These are phyloP conservation scores for Hiodon alosoides DNA, from an alignment of 2,113 vertebrate species.

Conservation along the genomic window DNA sequence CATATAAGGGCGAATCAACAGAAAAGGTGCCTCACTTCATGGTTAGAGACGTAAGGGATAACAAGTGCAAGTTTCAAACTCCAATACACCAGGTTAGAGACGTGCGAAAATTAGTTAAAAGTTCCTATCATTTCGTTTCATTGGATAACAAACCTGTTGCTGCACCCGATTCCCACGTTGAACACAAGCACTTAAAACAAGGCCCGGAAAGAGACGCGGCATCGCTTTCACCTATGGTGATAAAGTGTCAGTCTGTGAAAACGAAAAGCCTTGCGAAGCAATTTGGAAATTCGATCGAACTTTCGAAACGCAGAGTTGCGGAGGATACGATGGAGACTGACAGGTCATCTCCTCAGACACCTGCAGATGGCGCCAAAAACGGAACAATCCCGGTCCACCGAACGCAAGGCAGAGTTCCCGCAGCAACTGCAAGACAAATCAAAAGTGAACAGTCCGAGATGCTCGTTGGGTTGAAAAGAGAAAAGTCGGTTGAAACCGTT, in stretches of 20 bases:
- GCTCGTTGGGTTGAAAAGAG: conserved; percentile 65
- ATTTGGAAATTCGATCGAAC: conserved; percentile 22
- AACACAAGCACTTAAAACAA: conserved; percentile 58
- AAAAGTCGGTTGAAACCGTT: conserved; percentile 47
- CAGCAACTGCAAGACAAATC: conserved; percentile 60
- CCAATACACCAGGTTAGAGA: conserved; percentile 91
- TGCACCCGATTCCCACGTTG: conserved; percentile 55
- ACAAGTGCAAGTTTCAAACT: conserved; percentile 72
- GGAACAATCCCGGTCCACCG: conserved; percentile 61
- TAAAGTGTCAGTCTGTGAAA: conserved; percentile 85
- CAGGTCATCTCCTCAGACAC: conserved; percentile 17
- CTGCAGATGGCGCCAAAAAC: conserved; percentile 52
- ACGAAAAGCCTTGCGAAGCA: conserved; percentile 49
- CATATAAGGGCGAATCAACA: conserved; percentile 50
- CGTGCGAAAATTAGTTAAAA: conserved; percentile 90
- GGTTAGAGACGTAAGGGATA: conserved; percentile 83
- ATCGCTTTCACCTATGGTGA: conserved; percentile 76
- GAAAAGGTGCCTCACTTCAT: conserved; percentile 84
- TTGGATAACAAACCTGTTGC: conserved; percentile 65
- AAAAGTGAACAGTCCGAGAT: conserved; percentile 59
- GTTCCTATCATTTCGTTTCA: conserved; percentile 74
- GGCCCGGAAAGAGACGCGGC: conserved; percentile 50
- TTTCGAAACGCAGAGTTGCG: conserved; percentile 18
- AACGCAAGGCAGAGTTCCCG: conserved; percentile 56
- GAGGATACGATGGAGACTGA: conserved; percentile 22